A percentile compares a stretch with the other conserved stretches of the same genome.
These are phyloP conservation scores for Apamea monoglypha DNA, from an alignment of 2,888 invertebrate genomes.

Conservation along the genomic window DNA sequence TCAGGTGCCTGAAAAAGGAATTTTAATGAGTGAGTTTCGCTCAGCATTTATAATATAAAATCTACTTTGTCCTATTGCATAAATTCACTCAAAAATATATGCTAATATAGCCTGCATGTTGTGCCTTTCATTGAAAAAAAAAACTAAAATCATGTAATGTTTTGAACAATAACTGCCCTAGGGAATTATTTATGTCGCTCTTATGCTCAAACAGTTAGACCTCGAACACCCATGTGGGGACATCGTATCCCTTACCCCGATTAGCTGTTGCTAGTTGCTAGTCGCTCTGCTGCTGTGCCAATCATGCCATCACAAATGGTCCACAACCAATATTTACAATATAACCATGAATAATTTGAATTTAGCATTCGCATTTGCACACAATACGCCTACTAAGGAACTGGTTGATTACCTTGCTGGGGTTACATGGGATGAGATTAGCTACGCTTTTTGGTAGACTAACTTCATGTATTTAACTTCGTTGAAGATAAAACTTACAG, in stretches of 20 bases:
- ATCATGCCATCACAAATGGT: neutral
- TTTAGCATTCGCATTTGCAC: constrained; percentile 47
- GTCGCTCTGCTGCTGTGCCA: neutral
- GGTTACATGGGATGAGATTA: constrained; percentile 31
- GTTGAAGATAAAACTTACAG: constrained; percentile 69
- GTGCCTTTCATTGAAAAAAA: neutral
- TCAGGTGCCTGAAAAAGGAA: constrained; percentile 67
- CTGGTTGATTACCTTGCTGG: constrained; percentile 44
- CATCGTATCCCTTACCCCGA: neutral
- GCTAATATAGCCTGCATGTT: no score
- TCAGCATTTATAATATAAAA: neutral
- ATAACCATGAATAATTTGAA: constrained; percentile 6
- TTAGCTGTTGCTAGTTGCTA: neutral
- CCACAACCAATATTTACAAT: neutral
- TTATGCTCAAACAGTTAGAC: neutral
- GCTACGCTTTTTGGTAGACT: constrained; percentile 34
- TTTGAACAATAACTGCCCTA: neutral
- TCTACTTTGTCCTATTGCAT: neutral
- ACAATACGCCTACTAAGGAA: constrained; percentile 32
- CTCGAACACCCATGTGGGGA: neutral
- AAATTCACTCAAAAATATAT: neutral
- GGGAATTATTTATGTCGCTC: neutral
- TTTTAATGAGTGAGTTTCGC: neutral
- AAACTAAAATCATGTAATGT: neutral
- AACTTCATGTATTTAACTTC: constrained; percentile 34